Evolutionary conservation across 2,113 vertebrate species (phyloP).

Genomic region (Clinocottus analis): DNA sequence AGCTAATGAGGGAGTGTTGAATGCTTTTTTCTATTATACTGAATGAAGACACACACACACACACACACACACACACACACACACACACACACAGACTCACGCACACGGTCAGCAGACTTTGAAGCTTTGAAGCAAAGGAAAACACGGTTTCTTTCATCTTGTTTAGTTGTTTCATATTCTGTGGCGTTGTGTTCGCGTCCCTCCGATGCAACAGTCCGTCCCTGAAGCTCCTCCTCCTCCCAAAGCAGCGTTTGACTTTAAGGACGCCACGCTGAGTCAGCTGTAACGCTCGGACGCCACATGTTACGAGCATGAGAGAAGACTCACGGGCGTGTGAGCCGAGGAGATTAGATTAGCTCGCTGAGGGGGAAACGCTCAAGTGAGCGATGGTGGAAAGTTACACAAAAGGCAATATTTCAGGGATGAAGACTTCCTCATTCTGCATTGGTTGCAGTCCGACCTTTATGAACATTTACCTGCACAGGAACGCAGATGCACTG

Average conservation of each 20-base stretch:
- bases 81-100: slow-evolving; percentile 15
- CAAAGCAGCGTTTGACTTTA: neutral
- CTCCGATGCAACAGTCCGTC: neutral
- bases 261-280: neutral
- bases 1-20: slow-evolving; percentile 42
- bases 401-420: too few species aligned
- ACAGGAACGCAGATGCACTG: neutral
- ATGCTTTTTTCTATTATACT: slow-evolving; percentile 18
- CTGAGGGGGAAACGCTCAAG: neutral
- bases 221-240: neutral
- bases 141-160: neutral
- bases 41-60: slow-evolving; percentile 10
- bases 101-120: neutral
- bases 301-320: neutral
- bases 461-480: neutral
- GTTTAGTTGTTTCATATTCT: neutral
- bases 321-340: neutral
- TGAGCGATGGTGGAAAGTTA: neutral
- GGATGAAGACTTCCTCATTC: neutral
- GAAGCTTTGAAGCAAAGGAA: neutral
- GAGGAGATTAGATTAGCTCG: neutral
- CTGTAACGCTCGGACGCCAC: neutral
- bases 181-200: neutral
- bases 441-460: neutral
- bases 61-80: slow-evolving; percentile 8